Percentiles rank a stretch among this genome's conserved stretches.
These are phyloP conservation scores for Dasyurus viverrinus DNA, from an alignment of 2,113 vertebrate species.

Conservation along the genomic window DNA sequence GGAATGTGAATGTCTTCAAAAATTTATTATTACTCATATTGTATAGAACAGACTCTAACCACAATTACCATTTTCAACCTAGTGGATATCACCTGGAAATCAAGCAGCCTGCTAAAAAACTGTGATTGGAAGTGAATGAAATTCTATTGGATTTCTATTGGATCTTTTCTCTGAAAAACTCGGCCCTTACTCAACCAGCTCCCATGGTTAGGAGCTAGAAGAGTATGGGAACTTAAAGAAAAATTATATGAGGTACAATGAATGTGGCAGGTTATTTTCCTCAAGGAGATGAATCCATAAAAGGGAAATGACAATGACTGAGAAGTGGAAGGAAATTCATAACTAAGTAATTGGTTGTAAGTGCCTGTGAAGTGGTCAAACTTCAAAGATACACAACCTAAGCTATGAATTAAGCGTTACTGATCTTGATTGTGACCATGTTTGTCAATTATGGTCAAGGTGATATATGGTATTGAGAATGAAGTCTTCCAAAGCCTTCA, in stretches of 20 bases:
- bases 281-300: constrained; percentile 93
- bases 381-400: not conserved
- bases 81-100: constrained; percentile 99
- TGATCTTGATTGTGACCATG: not conserved
- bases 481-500: not conserved
- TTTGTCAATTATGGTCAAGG: not conserved
- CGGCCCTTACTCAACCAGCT: constrained; percentile 92
- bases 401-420: not conserved
- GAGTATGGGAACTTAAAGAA: constrained; percentile 97
- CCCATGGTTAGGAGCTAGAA: constrained; percentile 97
- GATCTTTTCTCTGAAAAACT: constrained; percentile 93
- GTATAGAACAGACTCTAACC: constrained; percentile 92
- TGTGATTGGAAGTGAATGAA: constrained; percentile 97
- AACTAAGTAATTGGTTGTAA: constrained; percentile 91
- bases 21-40: constrained; percentile 93
- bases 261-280: constrained; percentile 93
- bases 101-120: constrained; percentile 95
- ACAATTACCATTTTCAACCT: constrained; percentile 97
- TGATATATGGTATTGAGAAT: not conserved
- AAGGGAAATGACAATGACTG: constrained; percentile 91
- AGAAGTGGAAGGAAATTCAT: constrained; percentile 95
- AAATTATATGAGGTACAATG: constrained; percentile 94
- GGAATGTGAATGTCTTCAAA: constrained; percentile 97
- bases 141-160: constrained; percentile 96
- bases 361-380: not conserved